A percentile compares a stretch with the other conserved stretches of the same genome.
These are phyloP conservation scores for Zhuqinia jingwanae DNA, from an alignment of 2,888 invertebrate genomes.

Conservation along the genomic window DNA sequence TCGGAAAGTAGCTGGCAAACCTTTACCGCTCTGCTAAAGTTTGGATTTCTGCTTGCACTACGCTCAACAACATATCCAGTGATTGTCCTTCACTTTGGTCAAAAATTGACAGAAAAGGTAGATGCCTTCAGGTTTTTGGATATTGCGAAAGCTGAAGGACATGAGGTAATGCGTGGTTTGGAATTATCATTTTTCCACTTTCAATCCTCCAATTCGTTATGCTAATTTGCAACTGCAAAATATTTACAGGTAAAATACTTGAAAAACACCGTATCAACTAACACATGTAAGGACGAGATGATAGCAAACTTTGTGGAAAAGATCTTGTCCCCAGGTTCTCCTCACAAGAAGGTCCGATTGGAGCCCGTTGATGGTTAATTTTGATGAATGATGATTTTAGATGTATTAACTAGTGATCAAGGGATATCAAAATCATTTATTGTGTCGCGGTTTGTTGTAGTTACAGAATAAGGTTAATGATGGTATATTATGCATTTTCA, in stretches of 20 bases:
- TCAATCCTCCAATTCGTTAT: no score
- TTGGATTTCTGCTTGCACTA: slow-evolving; percentile 37
- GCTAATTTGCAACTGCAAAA: no score
- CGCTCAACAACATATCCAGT: slow-evolving; percentile 32
- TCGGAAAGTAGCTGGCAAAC: slow-evolving; percentile 25
- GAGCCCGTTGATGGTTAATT: not conserved
- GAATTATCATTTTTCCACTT: not conserved
- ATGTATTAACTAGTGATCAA: no score
- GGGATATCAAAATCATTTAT: no score
- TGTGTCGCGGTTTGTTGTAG: no score
- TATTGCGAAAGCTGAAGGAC: slow-evolving; percentile 60
- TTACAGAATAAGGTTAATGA: no score
- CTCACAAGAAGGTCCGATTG: not conserved
- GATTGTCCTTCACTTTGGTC: slow-evolving; percentile 48
- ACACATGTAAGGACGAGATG: not conserved
- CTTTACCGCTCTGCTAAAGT: slow-evolving; percentile 35
- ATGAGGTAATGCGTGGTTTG: slow-evolving; percentile 7
- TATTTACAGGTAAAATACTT: slow-evolving; percentile 4
- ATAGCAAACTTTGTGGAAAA: not conserved
- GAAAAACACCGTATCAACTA: not conserved
- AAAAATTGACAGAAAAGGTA: slow-evolving; percentile 21
- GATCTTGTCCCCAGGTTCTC: not conserved
- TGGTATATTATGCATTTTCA: no score
- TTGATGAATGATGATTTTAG: no score
- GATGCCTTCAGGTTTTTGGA: slow-evolving; percentile 46